Percentiles rank a stretch among this genome's conserved stretches.
phyloP scores from a whole-genome alignment of 2,113 vertebrate genomes.

The Setophaga kirtlandii region DNA sequence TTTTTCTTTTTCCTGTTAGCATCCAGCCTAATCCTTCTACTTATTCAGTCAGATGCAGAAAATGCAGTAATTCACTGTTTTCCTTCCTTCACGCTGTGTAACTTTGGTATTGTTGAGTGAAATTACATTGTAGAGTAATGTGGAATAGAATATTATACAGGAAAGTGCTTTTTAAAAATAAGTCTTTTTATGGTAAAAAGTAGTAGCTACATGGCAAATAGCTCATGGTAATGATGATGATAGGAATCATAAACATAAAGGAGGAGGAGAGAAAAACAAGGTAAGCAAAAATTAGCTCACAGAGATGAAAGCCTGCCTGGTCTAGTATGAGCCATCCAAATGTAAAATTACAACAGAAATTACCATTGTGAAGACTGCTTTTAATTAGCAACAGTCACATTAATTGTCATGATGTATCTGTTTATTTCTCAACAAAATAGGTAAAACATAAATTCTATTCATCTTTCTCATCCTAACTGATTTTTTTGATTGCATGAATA shows the following conservation, averaged over 20 bases:
- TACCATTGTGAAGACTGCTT: neutral
- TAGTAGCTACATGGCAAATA: neutral
- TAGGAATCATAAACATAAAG: neutral
- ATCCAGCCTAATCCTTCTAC: neutral
- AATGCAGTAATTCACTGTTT: neutral
- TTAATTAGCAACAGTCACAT: slow-evolving; percentile 42
- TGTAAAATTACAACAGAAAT: slow-evolving; percentile 35
- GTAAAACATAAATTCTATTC: slow-evolving; percentile 35
- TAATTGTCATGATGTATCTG: slow-evolving; percentile 46
- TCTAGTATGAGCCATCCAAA: neutral
- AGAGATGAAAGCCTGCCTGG: neutral
- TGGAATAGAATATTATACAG: neutral
- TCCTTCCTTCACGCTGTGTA: neutral
- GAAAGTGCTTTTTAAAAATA: neutral
- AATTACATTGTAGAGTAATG: neutral
- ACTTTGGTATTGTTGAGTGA: neutral
- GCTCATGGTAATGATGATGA: neutral
- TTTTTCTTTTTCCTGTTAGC: neutral
- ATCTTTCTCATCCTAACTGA: slow-evolving; percentile 1
- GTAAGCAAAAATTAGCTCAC: neutral
- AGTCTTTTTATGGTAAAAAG: neutral
- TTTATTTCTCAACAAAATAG: slow-evolving; percentile 13
- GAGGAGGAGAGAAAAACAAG: neutral
- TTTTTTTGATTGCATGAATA: neutral
- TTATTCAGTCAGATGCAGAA: neutral